Evolutionary conservation across 2,888 invertebrate genomes (phyloP).

Genomic region (Dynastes grantii): DNA sequence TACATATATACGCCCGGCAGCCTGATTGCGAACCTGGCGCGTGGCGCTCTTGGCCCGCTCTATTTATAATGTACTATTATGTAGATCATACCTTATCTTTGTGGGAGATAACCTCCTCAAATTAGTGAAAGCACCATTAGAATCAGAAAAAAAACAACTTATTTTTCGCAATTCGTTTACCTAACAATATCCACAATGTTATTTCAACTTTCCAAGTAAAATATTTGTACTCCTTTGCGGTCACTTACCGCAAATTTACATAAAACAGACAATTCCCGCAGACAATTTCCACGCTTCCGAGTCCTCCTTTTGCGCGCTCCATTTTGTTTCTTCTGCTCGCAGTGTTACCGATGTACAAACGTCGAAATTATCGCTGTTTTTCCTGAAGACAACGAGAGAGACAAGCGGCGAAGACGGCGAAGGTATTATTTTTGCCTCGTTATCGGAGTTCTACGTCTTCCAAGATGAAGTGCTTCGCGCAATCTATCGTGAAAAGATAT

Average conservation of each 20-base stretch:
- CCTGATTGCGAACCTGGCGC: no score
- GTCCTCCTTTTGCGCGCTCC: neutral
- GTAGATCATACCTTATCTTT: no score
- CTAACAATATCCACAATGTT: no score
- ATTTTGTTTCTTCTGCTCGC: neutral
- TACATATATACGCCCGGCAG: no score
- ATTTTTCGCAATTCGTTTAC: no score
- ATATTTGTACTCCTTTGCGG: no score
- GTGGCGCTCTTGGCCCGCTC: no score
- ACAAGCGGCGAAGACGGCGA: slow-evolving; percentile 12
- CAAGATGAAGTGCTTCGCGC: slow-evolving; percentile 28
- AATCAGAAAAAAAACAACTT: no score
- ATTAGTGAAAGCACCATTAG: no score
- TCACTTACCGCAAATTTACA: neutral
- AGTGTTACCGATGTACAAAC: neutral
- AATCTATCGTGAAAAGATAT: slow-evolving; percentile 29
- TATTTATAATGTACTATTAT: no score
- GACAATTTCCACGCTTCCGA: neutral
- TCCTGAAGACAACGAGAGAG: neutral
- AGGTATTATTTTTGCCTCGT: slow-evolving; percentile 34
- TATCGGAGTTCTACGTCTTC: slow-evolving; percentile 23
- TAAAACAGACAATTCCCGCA: slow-evolving; percentile 1
- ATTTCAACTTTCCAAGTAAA: no score
- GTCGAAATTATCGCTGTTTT: slow-evolving; percentile 3
- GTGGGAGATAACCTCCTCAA: no score